These are phyloP conservation scores for Drepana arcuata DNA, from an alignment of 1,140 invertebrate species.

Conservation along the genomic window DNA sequence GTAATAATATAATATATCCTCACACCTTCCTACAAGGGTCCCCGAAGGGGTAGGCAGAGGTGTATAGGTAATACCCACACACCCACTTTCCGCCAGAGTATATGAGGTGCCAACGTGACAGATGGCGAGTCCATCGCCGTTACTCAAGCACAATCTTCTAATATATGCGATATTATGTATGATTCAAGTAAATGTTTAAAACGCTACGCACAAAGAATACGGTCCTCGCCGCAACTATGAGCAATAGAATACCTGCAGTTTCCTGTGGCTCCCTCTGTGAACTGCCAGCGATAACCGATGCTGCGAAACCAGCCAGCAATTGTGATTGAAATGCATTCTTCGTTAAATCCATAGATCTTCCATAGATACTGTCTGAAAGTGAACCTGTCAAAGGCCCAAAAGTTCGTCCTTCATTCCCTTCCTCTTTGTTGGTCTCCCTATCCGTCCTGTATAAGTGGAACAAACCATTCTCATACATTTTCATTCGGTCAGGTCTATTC, in stretches of 20 bases:
- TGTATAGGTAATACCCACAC: too few species aligned
- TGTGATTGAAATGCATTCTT: slow-evolving; percentile 63
- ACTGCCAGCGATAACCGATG: slow-evolving; percentile 49
- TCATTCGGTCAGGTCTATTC: slow-evolving; percentile 37
- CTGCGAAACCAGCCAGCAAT: slow-evolving; percentile 56
- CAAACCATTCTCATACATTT: slow-evolving; percentile 50
- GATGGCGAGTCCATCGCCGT: too few species aligned
- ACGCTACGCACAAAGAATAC: too few species aligned
- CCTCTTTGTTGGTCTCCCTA: slow-evolving; percentile 43
- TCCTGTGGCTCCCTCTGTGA: slow-evolving; percentile 55
- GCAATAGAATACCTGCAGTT: slow-evolving; percentile 40
- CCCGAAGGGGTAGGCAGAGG: too few species aligned
- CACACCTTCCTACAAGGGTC: too few species aligned
- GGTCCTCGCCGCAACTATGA: too few species aligned
- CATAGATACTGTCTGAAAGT: slow-evolving; percentile 53
- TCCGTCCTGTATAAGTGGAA: slow-evolving; percentile 56
- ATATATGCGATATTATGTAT: too few species aligned
- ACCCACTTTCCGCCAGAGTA: too few species aligned
- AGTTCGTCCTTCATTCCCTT: slow-evolving; percentile 21
- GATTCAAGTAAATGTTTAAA: too few species aligned
- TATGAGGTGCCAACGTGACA: too few species aligned
- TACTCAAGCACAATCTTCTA: too few species aligned
- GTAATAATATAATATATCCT: too few species aligned
- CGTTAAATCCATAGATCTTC: slow-evolving; percentile 56
- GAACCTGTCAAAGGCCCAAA: slow-evolving; percentile 33